Percentiles rank a stretch among this genome's conserved stretches.
Evolutionary conservation across 2,113 vertebrate genomes (phyloP).

Genomic region (Zosterops lateralis): DNA sequence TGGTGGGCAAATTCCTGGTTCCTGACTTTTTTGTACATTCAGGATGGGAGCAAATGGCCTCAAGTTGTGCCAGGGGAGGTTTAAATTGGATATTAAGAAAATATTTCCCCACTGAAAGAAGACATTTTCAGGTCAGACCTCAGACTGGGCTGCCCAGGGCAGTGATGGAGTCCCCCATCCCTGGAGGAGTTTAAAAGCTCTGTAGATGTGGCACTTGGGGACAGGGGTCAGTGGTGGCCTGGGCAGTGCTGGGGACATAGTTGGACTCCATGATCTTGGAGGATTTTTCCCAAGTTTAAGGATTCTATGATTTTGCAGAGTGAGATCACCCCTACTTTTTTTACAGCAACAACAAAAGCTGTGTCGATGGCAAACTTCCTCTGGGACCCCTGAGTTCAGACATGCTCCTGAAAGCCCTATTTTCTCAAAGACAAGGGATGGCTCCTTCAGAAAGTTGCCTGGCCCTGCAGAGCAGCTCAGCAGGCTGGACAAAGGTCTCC

Average conservation of each 20-base stretch:
- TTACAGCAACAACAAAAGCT: neutral
- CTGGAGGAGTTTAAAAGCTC: neutral
- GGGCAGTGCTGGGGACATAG: neutral
- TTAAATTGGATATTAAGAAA: neutral
- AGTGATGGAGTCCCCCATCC: neutral
- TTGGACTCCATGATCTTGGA: neutral
- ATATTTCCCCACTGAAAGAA: neutral
- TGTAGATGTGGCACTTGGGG: neutral
- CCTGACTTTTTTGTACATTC: neutral
- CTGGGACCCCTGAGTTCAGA: neutral
- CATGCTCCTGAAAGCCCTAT: neutral
- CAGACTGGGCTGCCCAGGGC: neutral
- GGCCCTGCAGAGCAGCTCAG: neutral
- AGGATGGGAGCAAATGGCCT: neutral
- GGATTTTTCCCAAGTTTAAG: neutral
- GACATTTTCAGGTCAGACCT: neutral
- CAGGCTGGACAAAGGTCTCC: neutral
- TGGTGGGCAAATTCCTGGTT: neutral
- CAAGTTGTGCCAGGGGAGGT: neutral
- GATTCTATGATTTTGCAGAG: neutral
- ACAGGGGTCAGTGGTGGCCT: neutral
- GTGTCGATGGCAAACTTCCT: neutral
- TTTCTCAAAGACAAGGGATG: neutral
- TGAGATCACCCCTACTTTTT: neutral
- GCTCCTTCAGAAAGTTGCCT: neutral